Evolutionary conservation across 1,140 invertebrate species (phyloP), one percentile per base, ranked within the genome.

Genomic region (Ips nitidus): DNA sequence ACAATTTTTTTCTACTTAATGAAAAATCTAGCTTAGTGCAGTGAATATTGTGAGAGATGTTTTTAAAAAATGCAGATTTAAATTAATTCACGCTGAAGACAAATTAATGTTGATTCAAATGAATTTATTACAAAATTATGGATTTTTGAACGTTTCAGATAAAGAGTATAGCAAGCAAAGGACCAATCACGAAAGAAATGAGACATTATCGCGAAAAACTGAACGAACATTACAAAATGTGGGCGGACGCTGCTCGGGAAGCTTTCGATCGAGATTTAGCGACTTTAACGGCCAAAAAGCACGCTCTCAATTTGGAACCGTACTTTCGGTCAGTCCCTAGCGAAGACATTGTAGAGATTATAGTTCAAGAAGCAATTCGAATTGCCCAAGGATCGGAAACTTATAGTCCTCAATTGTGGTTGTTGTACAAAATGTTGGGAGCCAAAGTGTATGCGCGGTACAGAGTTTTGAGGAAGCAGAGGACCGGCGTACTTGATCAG

Each of bases 381-480:
- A 67, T 95, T 8, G 87, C 89, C 0, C 84, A 89, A 74, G 89
- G 89, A 1, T 94, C 92, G 0, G 91, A 94, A 76, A 87, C 86
- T 0, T 95, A 89, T 79, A 94, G 92, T 80, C 89, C 89, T 0
- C 86, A 86, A 2, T 81, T 90, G 2, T 82, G 80, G 57, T 76
- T 84, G 43, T 79, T 95, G 6, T 88, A 90, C 75, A 81, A 82
- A 70, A 82, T 87, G n/a, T 76, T 95, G 1, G 93, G 93, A 37
- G 77, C 80, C n/a, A 85, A 88, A 79, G 88, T 92, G 37, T 88
- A 85, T 76, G 75, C 81, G 22, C 85, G 85, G 81, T 88, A 79
- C 77, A 84, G 90, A 79, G 85, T 92, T 37, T 82, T 89, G 62
- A 81, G 81, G 7, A 91, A 90, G 75, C 80, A 86, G 60, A 82